Percentiles rank a stretch among this genome's conserved stretches.
phyloP scores from a whole-genome alignment of 2,797 vertebrate species.

The Helarctos malayanus region DNA sequence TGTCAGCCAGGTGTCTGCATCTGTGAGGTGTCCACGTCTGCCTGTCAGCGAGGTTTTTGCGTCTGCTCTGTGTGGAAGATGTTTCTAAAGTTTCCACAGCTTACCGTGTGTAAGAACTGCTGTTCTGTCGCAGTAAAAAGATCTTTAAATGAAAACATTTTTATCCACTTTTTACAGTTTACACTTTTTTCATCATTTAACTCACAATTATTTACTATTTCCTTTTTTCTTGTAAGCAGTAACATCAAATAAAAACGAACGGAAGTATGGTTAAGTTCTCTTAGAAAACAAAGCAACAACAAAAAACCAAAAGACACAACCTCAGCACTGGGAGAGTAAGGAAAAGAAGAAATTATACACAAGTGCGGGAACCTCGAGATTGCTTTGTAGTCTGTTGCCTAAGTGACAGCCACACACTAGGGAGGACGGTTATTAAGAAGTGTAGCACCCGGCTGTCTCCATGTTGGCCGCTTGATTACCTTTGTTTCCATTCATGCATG shows the following conservation, averaged over 20 bases:
- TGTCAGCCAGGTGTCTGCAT: no score
- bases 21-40: no score
- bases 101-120: neutral
- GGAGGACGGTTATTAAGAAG: neutral
- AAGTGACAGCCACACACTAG: neutral
- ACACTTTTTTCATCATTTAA: neutral
- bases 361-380: neutral
- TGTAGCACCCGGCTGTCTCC: neutral
- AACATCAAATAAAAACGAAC: neutral
- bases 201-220: slow-evolving; percentile 35
- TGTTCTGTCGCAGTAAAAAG: neutral
- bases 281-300: slow-evolving; percentile 22
- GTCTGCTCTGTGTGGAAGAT: neutral
- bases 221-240: neutral
- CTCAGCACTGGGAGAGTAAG: neutral
- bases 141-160: slow-evolving; percentile 4
- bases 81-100: neutral
- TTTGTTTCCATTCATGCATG: neutral
- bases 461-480: neutral
- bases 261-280: neutral
- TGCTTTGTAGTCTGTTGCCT: neutral
- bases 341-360: neutral
- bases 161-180: slow-evolving; percentile 3
- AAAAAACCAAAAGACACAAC: neutral
- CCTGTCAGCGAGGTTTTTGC: neutral